These are phyloP conservation scores for Augochlora pura DNA, from an alignment of 1,140 invertebrate genomes.

Conservation along the genomic window DNA sequence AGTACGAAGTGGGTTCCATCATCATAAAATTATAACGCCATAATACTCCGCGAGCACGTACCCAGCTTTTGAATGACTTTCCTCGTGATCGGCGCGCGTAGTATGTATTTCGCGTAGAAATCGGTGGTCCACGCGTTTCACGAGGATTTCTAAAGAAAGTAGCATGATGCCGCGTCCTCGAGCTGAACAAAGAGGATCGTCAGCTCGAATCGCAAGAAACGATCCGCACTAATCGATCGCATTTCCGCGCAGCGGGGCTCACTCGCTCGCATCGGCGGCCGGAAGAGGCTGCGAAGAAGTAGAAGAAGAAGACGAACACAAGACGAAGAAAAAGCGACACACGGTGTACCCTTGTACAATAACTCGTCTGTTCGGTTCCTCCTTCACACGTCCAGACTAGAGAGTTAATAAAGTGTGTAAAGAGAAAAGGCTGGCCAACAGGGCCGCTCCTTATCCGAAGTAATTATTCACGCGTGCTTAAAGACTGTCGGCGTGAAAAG, in stretches of 20 bases:
- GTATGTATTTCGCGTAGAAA: too few relatives aligned
- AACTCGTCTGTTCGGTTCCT: slow-evolving; percentile 66
- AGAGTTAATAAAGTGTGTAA: slow-evolving; percentile 72
- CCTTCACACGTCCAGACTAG: slow-evolving; percentile 56
- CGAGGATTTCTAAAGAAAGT: too few relatives aligned
- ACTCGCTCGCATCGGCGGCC: neutral
- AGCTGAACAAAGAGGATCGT: neutral
- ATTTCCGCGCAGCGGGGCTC: neutral
- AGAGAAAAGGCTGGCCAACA: slow-evolving; percentile 66
- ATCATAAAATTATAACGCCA: too few relatives aligned
- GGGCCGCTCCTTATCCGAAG: slow-evolving; percentile 56
- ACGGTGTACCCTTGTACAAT: slow-evolving; percentile 48
- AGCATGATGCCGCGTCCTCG: too few relatives aligned
- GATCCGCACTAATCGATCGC: neutral
- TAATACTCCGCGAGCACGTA: too few relatives aligned
- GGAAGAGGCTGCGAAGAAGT: slow-evolving; percentile 17
- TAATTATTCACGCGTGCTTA: slow-evolving; percentile 70
- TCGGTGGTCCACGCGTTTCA: too few relatives aligned
- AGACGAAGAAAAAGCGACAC: slow-evolving; percentile 39
- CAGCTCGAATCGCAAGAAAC: neutral
- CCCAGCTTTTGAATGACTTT: too few relatives aligned
- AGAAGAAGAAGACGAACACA: neutral
- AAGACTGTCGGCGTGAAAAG: slow-evolving; percentile 51
- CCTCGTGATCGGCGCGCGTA: too few relatives aligned
- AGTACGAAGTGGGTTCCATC: too few relatives aligned